phyloP scores from a whole-genome alignment of 2,888 invertebrate genomes.

The Mythimna pallens region DNA sequence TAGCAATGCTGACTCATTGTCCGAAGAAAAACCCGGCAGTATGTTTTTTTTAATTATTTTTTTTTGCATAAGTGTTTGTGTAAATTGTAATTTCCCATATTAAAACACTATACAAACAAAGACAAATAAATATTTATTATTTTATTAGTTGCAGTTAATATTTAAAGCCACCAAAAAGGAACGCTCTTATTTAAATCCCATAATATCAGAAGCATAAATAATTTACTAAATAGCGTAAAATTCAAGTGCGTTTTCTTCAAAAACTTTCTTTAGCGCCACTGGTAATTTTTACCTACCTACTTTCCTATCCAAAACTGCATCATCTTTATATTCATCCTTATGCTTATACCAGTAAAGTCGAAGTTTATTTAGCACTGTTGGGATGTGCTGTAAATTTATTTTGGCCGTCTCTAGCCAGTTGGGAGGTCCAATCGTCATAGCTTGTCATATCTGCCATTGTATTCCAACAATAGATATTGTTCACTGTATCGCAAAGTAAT shows the following conservation, averaged over 20 bases:
- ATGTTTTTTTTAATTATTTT: too few species aligned
- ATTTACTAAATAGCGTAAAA: slow-evolving; percentile 76
- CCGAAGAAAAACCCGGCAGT: too few species aligned
- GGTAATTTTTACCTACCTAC: slow-evolving; percentile 4
- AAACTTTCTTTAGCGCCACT: slow-evolving; percentile 77
- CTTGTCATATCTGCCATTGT: slow-evolving; percentile 82
- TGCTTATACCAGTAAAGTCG: not conserved
- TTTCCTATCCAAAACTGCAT: not conserved
- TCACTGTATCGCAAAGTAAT: slow-evolving; percentile 80
- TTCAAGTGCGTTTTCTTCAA: slow-evolving; percentile 65
- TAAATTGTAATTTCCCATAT: too few species aligned
- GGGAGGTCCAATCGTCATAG: slow-evolving; percentile 84
- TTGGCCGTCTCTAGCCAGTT: slow-evolving; percentile 55
- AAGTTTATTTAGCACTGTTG: not conserved
- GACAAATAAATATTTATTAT: too few species aligned
- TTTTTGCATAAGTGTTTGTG: too few species aligned
- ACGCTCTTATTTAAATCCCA: slow-evolving; percentile 46
- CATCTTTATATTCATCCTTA: not conserved
- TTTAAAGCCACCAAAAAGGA: slow-evolving; percentile 15
- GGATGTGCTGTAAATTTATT: not conserved
- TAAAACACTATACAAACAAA: too few species aligned
- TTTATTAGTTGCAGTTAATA: too few species aligned
- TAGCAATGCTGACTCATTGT: too few species aligned
- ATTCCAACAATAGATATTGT: slow-evolving; percentile 70
- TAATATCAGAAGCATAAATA: slow-evolving; percentile 71